Percentiles rank a stretch among this genome's conserved stretches.
Evolutionary conservation across 2,113 vertebrate genomes (phyloP).

Genomic region (Trogon surrucura): DNA sequence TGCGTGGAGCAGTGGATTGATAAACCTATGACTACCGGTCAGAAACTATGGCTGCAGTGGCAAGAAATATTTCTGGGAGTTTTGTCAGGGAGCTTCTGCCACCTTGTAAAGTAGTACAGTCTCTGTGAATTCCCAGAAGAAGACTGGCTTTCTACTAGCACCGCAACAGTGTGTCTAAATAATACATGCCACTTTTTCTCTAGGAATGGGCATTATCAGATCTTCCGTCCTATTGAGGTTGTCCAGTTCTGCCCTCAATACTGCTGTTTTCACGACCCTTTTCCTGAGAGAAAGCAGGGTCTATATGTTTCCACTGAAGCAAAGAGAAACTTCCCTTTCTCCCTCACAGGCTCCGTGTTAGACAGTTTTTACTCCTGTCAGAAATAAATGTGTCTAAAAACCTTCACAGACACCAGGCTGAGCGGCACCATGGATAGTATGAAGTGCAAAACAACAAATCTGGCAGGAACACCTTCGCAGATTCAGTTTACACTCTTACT

Average conservation of each 20-base stretch:
- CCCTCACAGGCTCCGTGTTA: not conserved
- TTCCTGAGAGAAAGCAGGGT: not conserved
- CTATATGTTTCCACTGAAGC: not conserved
- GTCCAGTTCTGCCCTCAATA: not conserved
- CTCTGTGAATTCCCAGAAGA: not conserved
- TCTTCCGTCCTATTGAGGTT: rapidly evolving
- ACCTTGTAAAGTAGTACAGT: rapidly evolving
- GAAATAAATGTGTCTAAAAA: not conserved
- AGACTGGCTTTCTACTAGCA: not conserved
- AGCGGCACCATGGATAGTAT: rapidly evolving
- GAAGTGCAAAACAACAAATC: not conserved
- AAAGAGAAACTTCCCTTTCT: not conserved
- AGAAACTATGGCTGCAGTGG: not conserved
- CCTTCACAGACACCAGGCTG: not conserved
- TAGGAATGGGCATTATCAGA: not conserved
- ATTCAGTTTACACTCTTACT: not conserved
- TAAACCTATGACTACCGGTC: not conserved
- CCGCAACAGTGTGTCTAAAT: not conserved
- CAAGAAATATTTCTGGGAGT: not conserved
- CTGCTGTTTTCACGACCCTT: not conserved
- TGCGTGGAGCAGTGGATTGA: not conserved
- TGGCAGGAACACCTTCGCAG: not conserved
- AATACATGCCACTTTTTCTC: not conserved
- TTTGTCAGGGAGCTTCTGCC: not conserved
- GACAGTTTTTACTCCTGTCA: not conserved